Percentiles rank a stretch among this genome's conserved stretches.
These are phyloP conservation scores for Pygocentrus nattereri DNA, from an alignment of 2,797 vertebrate genomes.

Conservation along the genomic window DNA sequence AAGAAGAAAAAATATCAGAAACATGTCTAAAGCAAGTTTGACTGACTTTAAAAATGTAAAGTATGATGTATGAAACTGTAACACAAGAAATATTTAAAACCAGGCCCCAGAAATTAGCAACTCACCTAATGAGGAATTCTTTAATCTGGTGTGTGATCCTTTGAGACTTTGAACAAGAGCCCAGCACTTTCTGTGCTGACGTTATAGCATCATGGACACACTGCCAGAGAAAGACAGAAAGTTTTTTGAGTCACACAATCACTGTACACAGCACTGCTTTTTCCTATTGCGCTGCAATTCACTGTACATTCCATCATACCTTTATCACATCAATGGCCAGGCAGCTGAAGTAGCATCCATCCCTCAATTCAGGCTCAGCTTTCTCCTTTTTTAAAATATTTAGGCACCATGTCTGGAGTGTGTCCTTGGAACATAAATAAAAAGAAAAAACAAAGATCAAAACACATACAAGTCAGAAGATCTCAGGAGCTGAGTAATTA, in stretches of 20 bases:
- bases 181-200: slow-evolving; percentile 32
- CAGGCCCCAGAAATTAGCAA: background rate
- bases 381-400: slow-evolving; percentile 76
- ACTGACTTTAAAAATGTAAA: background rate
- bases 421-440: slow-evolving; percentile 65
- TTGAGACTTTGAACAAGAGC: slow-evolving; percentile 61
- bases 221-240: slow-evolving; percentile 55
- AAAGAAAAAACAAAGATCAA: background rate
- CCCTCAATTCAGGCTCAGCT: slow-evolving; percentile 74
- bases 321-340: slow-evolving; percentile 86
- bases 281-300: background rate
- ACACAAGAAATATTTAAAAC: no score
- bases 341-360: slow-evolving; percentile 79
- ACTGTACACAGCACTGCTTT: background rate
- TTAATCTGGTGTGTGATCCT: slow-evolving; percentile 53
- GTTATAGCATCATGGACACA: slow-evolving; percentile 60
- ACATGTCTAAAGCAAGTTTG: background rate
- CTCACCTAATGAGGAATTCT: slow-evolving; percentile 69
- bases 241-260: background rate
- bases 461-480: background rate
- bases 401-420: slow-evolving; percentile 69
- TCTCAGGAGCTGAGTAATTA: no score
- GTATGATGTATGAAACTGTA: no score
- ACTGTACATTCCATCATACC: slow-evolving; percentile 74
- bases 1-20: slow-evolving; percentile 3